Evolutionary conservation across 2,888 invertebrate genomes (phyloP), one percentile per base, ranked within the genome.

Genomic region (Melinaea marsaeus): DNA sequence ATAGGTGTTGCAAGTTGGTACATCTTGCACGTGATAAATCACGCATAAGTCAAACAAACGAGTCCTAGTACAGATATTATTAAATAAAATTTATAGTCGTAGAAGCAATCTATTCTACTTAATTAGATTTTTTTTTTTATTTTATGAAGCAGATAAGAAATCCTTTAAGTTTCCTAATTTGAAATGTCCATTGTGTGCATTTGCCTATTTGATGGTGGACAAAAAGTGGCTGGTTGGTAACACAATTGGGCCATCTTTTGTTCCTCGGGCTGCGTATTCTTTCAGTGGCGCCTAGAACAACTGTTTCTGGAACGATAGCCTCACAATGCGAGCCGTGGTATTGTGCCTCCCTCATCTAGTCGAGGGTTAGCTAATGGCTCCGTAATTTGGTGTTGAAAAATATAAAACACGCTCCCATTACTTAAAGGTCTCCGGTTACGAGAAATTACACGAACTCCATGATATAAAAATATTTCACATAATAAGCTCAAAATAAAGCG

Each of bases 211-310:
- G 75, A 72, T 72, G 75, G 76, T 74, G 72, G 72, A 78, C 76
- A 78, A 81, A 79, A 82, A 77, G 77, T 75, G 74, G 77, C 74
- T 74, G 74, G 75, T 72, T 77, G 73, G 80, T 80, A 81, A 80
- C 79, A 79, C 82, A 81, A 83, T 82, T 81, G 80, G 79, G 78
- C 73, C 78, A 74, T 74, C 81, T 79, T 81, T 83, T 84, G 83
- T 84, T 83, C 75, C 70, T 71, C 63, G 69, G 68, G 75, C 71
- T 67, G 72, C 71, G 75, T 72, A 74, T 80, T 82, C 81, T 81
- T 80, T 78, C 77, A 76, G 72, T 71, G 71, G 74, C 74, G 74
- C 71, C 74, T 77, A 80, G 72, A 81, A 80, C 83, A 79, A 81
- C 84, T 82, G 83, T 80, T 82, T 76, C 82, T 77, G 76, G 79